A percentile compares a stretch with the other conserved stretches of the same genome.
Conservation (phyloP, 2,888 invertebrate species). For the Ephialtes manifestator region DNA sequence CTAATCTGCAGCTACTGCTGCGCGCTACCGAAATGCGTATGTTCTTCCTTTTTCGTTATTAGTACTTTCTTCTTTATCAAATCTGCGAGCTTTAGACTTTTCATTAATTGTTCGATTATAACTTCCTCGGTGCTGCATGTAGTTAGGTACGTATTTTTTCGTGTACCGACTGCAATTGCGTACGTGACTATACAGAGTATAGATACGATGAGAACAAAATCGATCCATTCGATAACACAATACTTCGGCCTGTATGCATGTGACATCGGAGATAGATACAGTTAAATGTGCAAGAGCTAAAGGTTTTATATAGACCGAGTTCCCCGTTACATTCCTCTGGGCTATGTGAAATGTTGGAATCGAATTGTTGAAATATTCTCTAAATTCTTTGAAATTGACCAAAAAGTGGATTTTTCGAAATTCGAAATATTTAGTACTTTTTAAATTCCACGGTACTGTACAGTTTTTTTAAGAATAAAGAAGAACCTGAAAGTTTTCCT, state of each 20-base stretch:
- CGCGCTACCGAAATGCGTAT: background rate
- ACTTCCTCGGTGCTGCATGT: background rate
- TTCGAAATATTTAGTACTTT: too few species aligned
- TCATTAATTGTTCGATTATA: background rate
- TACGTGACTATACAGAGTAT: background rate
- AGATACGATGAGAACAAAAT: conserved; percentile 19
- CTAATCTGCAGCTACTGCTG: background rate
- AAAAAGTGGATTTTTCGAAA: too few species aligned
- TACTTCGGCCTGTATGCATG: conserved; percentile 1
- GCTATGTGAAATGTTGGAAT: background rate
- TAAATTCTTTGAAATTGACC: background rate
- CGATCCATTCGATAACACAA: conserved; percentile 30
- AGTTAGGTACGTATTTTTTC: background rate
- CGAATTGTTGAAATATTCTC: background rate
- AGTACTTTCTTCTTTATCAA: too few species aligned
- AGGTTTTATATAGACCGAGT: conserved; percentile 13
- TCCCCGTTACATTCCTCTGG: background rate
- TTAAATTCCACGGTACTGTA: background rate
- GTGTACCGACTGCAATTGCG: background rate
- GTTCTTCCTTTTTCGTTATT: background rate
- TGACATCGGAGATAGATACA: conserved; percentile 2
- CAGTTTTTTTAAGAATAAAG: background rate
- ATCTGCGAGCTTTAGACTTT: background rate
- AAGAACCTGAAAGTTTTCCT: too few species aligned
- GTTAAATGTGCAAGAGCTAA: background rate